Conservation (phyloP, 1,140 invertebrate genomes). For the Chionoecetes opilio region DNA sequence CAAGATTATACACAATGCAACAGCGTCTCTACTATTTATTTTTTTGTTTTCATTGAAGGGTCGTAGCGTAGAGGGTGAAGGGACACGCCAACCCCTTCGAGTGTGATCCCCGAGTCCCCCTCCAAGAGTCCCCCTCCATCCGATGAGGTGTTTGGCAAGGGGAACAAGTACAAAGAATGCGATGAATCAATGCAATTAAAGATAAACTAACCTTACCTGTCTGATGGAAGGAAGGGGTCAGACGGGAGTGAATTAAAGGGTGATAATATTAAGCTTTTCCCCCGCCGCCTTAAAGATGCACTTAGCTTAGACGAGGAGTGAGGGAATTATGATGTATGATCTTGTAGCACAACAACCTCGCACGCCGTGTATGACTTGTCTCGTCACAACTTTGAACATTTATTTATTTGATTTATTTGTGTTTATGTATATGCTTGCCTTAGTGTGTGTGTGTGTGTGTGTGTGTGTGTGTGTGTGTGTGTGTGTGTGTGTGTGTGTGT, state of each 20-base stretch:
- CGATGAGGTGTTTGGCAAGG: background rate
- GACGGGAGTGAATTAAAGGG: slow-evolving; percentile 9
- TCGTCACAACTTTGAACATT: no score
- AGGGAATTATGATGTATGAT: no score
- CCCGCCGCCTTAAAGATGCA: background rate
- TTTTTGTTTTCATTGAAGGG: no score
- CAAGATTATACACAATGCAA: slow-evolving; percentile 21
- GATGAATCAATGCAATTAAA: slow-evolving; percentile 10
- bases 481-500: slow-evolving; percentile 27
- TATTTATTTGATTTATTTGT: no score
- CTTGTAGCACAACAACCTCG: no score
- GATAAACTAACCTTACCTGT: slow-evolving; percentile 29
- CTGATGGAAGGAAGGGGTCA: slow-evolving; percentile 17
- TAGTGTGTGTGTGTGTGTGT: background rate
- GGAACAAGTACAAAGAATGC: background rate
- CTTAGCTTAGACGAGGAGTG: background rate
- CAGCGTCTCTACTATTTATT: background rate
- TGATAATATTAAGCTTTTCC: background rate
- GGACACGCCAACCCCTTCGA: no score
- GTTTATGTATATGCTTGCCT: no score
- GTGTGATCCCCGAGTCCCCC: no score
- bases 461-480: slow-evolving; percentile 27
- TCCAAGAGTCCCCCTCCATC: no score
- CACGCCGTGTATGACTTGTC: no score
- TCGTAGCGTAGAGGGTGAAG: background rate